Conservation (phyloP, 2,113 vertebrate genomes). For the Callipepla squamata region DNA sequence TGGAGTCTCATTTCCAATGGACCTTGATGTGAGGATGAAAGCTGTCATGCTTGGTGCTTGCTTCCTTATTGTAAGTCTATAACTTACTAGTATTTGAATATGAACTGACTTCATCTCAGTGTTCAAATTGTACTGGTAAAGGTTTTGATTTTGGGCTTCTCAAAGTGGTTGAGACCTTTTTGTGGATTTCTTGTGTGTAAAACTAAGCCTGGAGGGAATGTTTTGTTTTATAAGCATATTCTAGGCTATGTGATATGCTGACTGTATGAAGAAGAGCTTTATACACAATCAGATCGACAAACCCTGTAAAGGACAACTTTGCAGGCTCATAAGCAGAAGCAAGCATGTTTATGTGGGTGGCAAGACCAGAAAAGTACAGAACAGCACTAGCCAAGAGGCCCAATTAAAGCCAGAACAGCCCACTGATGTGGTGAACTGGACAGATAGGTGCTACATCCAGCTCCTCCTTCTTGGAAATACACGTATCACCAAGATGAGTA, state of each 20-base stretch:
- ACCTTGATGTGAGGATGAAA: conserved; percentile 93
- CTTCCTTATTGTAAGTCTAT: conserved; percentile 92
- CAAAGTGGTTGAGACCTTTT: background rate
- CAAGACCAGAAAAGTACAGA: background rate
- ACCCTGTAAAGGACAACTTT: background rate
- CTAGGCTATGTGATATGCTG: background rate
- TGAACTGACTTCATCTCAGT: background rate
- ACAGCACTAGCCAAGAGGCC: background rate
- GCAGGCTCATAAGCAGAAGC: background rate
- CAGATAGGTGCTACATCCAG: background rate
- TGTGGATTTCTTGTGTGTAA: background rate
- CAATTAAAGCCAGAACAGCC: background rate
- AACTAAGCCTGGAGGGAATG: background rate
- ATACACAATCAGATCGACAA: background rate
- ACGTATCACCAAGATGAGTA: background rate
- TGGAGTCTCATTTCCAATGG: conserved; percentile 91
- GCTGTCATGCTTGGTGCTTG: conserved; percentile 92
- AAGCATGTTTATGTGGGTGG: background rate
- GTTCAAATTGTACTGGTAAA: background rate
- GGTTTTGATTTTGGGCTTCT: background rate
- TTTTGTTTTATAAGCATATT: background rate
- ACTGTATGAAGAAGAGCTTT: background rate
- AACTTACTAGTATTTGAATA: background rate
- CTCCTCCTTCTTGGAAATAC: background rate
- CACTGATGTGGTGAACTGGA: background rate